Conservation (phyloP, 2,797 vertebrate species). For the Clarias fuscus region DNA sequence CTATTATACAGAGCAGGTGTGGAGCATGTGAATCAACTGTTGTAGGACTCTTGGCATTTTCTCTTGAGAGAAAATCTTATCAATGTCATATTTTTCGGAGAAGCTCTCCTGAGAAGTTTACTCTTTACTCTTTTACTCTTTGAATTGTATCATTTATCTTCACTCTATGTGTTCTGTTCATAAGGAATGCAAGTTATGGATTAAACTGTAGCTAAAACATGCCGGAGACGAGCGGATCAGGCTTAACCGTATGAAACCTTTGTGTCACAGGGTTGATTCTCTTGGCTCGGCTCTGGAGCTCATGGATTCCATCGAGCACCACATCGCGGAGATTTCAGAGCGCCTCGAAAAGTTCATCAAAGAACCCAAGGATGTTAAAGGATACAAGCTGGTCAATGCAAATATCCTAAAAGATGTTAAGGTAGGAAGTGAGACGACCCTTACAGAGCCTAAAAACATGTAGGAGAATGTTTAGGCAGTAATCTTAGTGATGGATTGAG, state of each 20-base stretch:
- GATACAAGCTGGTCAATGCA: conserved; percentile 71
- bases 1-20: no score
- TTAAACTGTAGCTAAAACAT: no score
- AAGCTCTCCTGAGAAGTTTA: no score
- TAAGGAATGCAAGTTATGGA: no score
- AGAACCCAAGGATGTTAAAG: conserved; percentile 73
- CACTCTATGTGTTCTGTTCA: no score
- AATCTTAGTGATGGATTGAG: background rate
- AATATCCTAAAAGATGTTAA: conserved; percentile 76
- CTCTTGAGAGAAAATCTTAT: no score
- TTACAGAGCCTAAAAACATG: background rate
- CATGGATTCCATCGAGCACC: conserved; percentile 79
- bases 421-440: conserved; percentile 57
- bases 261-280: conserved; percentile 73
- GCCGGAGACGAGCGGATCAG: no score
- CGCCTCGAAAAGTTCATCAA: conserved; percentile 74
- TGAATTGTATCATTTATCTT: no score
- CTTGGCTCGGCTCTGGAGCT: conserved; percentile 79
- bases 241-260: background rate
- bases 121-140: no score
- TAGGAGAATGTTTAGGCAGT: background rate
- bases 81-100: no score
- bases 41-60: no score
- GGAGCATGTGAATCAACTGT: no score
- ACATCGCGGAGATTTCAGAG: conserved; percentile 74